A percentile compares a stretch with the other conserved stretches of the same genome.
Conservation (phyloP, 1,140 invertebrate genomes). For the Andricus grossulariae region DNA sequence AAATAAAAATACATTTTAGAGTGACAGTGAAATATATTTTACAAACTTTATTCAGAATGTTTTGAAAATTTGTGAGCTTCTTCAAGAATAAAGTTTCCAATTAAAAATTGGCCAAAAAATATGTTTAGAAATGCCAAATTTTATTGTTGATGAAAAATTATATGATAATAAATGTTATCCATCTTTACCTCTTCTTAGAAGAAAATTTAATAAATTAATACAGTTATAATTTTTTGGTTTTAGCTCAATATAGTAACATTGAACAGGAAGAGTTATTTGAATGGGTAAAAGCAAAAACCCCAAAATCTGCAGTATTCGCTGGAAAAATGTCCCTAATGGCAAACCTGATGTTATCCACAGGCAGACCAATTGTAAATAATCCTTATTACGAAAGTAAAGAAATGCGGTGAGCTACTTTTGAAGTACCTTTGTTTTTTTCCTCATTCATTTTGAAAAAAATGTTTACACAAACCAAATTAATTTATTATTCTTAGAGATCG, state of each 20-base stretch:
- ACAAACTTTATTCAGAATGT: no score
- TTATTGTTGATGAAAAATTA: no score
- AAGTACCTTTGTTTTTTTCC: constrained; percentile 23
- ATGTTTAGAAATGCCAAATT: no score
- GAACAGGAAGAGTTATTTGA: constrained; percentile 85
- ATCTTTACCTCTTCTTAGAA: neutral
- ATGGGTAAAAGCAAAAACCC: constrained; percentile 83
- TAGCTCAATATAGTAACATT: constrained; percentile 84
- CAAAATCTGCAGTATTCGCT: constrained; percentile 82
- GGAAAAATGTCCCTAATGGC: constrained; percentile 92
- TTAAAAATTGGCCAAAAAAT: no score
- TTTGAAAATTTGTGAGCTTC: no score
- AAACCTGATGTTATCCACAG: constrained; percentile 85
- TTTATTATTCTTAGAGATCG: constrained; percentile 77
- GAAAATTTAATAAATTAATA: constrained; percentile 12
- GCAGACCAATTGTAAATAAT: constrained; percentile 87
- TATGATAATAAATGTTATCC: neutral
- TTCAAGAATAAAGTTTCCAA: neutral
- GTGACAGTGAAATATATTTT: no score
- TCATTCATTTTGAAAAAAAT: constrained; percentile 13
- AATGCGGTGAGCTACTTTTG: constrained; percentile 77
- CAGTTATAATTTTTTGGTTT: constrained; percentile 21
- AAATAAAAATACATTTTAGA: no score
- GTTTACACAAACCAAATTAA: constrained; percentile 35
- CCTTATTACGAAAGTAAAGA: constrained; percentile 88